These are phyloP conservation scores for Achroia grisella DNA, from an alignment of 1,140 invertebrate genomes.

Conservation along the genomic window DNA sequence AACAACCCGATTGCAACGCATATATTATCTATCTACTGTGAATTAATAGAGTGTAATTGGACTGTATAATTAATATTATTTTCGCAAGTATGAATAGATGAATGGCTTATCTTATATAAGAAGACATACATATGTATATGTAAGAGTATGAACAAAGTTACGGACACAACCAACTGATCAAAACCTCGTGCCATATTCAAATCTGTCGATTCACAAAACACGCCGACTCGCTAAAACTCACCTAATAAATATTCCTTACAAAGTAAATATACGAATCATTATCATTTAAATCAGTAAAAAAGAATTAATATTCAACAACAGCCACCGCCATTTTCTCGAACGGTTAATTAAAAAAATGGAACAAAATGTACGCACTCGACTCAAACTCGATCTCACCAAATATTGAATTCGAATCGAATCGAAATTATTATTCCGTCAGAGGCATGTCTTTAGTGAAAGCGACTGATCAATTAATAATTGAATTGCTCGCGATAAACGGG, in stretches of 20 bases:
- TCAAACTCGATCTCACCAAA: background rate
- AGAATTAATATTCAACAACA: slow-evolving; percentile 8
- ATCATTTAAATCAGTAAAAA: slow-evolving; percentile 8
- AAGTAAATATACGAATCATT: slow-evolving; percentile 3
- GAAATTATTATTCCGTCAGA: slow-evolving; percentile 37
- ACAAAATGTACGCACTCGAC: background rate
- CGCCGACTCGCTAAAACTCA: no score
- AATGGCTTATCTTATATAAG: no score
- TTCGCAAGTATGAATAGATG: no score
- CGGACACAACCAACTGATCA: background rate
- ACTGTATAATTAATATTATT: no score
- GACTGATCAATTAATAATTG: slow-evolving; percentile 36
- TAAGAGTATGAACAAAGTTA: background rate
- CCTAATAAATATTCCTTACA: background rate
- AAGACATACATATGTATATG: no score
- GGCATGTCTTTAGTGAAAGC: slow-evolving; percentile 10
- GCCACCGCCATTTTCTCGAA: background rate
- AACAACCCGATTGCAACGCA: no score
- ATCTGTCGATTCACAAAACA: background rate
- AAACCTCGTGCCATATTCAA: background rate
- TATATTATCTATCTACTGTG: no score
- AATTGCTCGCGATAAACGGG: slow-evolving; percentile 18
- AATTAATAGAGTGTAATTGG: no score
- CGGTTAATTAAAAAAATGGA: slow-evolving; percentile 5
- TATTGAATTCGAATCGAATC: slow-evolving; percentile 2